Evolutionary conservation across 2,113 vertebrate species (phyloP).

Genomic region (Pseudorasbora parva): DNA sequence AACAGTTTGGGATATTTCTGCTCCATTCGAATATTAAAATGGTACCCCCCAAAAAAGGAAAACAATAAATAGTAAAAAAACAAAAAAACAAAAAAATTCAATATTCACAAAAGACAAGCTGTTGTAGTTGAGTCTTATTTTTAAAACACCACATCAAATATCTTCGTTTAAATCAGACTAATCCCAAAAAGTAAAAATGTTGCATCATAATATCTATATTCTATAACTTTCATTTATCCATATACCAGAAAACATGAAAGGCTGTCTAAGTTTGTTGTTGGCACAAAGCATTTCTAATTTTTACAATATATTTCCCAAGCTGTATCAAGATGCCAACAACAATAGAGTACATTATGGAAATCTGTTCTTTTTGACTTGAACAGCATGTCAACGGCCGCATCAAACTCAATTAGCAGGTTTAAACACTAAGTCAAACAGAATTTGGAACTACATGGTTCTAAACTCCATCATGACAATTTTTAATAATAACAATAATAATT

Average conservation of each 20-base stretch:
- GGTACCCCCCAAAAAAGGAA: not conserved
- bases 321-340: slow-evolving; percentile 40
- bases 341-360: not conserved
- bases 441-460: slow-evolving; percentile 20
- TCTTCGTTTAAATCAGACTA: slow-evolving; percentile 23
- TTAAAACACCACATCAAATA: slow-evolving; percentile 23
- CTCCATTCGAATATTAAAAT: slow-evolving; percentile 49
- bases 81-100: not conserved
- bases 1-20: slow-evolving; percentile 57
- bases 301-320: slow-evolving; percentile 32
- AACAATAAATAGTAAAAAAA: slow-evolving; percentile 6
- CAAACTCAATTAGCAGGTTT: not conserved
- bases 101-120: slow-evolving; percentile 29
- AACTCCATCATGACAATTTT: slow-evolving; percentile 18
- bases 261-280: slow-evolving; percentile 56
- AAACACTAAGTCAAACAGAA: slow-evolving; percentile 21
- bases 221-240: not conserved
- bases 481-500: not conserved
- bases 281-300: slow-evolving; percentile 33
- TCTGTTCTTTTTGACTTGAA: not conserved
- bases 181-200: slow-evolving; percentile 6
- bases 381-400: not conserved
- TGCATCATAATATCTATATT: slow-evolving; percentile 16
- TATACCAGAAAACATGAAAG: slow-evolving; percentile 12
- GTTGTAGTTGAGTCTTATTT: not conserved